A percentile compares a stretch with the other conserved stretches of the same genome.
phyloP scores from a whole-genome alignment of 2,113 vertebrate genomes.

The Macrotis lagotis region DNA sequence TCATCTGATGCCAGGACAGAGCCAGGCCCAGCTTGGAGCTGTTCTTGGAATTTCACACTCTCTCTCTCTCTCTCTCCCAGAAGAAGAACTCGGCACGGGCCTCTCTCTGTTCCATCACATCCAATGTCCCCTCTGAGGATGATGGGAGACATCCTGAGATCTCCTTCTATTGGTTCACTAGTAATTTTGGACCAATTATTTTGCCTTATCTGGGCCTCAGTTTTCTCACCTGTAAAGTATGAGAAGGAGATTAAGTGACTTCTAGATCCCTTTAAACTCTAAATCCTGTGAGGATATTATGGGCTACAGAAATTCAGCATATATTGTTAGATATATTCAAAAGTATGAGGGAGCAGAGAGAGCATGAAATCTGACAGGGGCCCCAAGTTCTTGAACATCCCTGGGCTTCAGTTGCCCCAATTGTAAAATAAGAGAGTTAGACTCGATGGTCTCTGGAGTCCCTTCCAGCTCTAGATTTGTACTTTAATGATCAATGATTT shows the following conservation, averaged over 20 bases:
- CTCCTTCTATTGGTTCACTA: not conserved
- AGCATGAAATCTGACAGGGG: too few species aligned
- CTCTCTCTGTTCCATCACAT: conserved; percentile 13
- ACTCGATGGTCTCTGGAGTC: not conserved
- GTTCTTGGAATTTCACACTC: conserved; percentile 36
- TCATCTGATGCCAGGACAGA: conserved; percentile 41
- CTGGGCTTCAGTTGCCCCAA: not conserved
- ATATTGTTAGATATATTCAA: not conserved
- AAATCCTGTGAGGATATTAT: not conserved
- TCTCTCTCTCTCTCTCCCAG: conserved; percentile 31
- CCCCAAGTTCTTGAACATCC: not conserved
- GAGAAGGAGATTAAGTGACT: not conserved
- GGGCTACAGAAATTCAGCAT: not conserved
- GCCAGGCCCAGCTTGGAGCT: conserved; percentile 15
- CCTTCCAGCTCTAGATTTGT: not conserved
- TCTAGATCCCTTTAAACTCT: not conserved
- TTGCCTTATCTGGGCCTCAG: not conserved
- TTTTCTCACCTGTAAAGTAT: not conserved
- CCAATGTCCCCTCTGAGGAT: conserved; percentile 12
- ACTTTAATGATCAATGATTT: not conserved
- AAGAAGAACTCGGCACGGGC: conserved; percentile 14
- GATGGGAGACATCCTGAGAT: conserved; percentile 40
- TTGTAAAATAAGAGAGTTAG: not conserved
- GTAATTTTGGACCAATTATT: not conserved
- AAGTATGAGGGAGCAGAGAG: not conserved